Evolutionary conservation across 64 coral and sea anemone species (phyloP), one percentile per base, ranked within the genome.

Genomic region (Hydrozoanthus tunicans): DNA sequence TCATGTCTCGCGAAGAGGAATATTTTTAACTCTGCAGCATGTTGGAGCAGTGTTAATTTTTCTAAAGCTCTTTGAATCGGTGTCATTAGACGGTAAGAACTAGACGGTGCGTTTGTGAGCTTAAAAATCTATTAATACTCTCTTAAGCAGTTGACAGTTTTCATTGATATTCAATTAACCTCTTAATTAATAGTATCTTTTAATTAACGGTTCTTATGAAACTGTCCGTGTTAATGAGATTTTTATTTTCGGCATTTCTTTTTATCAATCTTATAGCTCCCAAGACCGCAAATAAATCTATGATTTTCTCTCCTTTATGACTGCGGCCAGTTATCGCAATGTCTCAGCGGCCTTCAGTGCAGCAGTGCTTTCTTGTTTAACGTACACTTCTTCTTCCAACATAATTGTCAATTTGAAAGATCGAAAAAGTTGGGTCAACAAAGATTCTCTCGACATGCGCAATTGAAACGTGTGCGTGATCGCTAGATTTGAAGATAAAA

Each of bases 121-220:
- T 93, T 96, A 93, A 93, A 67, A 73, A 80, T 77, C 60, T 83
- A 92, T 94, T 86, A 94, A 71, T 86, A 89, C 59, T 76, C 74
- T 91, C 81, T 93, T 86, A 97, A 84, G 92, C 78, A 92, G 89
- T 85, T 97, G 95, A 90, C 95, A 97, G 91, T 53, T 67, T 93
- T 92, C 91, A 97, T 97, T 97, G 95, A 97, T 94, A 89, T 94
- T 90, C 90, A 94, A 97, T 97, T 97, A 97, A 97, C 95, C 92
- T 90, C 81, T 92, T 97, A 97, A 97, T 97, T 97, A 97, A 97
- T 97, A 94, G 93, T 90, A 97, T 92, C 95, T 90, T 83, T 86
- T 97, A 97, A 97, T 97, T 97, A 97, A 86, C 90, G 85, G 83
- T 79, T 93, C 84, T 93, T 90, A 94, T 88, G 92, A 93, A 90